These are phyloP conservation scores for Nerophis ophidion DNA, from an alignment of 2,113 vertebrate species.

Conservation along the genomic window DNA sequence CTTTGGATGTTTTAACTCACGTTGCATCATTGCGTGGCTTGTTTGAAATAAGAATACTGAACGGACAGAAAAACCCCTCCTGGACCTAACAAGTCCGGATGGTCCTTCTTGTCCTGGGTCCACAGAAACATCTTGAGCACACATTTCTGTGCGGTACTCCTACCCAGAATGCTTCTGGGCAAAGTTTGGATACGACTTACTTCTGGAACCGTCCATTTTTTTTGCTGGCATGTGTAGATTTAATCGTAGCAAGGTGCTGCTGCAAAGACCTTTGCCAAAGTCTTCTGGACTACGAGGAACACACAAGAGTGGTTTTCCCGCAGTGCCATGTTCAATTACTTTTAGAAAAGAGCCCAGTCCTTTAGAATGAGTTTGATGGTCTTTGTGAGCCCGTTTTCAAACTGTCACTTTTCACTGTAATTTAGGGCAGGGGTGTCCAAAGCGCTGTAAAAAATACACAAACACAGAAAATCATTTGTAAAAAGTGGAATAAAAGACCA, in stretches of 20 bases:
- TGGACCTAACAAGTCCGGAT: no score
- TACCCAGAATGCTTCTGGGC: not conserved
- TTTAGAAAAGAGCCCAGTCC: not conserved
- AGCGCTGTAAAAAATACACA: no score
- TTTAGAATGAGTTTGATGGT: not conserved
- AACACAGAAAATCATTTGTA: no score
- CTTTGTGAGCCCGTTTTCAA: no score
- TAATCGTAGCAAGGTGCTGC: not conserved
- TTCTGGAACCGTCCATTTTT: not conserved
- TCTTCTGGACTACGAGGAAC: not conserved
- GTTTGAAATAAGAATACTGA: not conserved
- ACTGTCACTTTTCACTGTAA: no score
- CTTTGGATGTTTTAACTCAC: no score
- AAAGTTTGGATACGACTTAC: conserved; percentile 1
- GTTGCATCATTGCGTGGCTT: not conserved
- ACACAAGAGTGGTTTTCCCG: not conserved
- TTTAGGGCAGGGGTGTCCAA: no score
- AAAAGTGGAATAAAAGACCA: no score
- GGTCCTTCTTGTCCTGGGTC: not conserved
- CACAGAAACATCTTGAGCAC: not conserved
- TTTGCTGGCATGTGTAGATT: not conserved
- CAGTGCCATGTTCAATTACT: not conserved
- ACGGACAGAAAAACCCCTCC: no score
- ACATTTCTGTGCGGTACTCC: not conserved
- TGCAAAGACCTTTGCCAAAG: not conserved